Conservation (phyloP, 1,140 invertebrate genomes). For the Drosophila gunungcola region DNA sequence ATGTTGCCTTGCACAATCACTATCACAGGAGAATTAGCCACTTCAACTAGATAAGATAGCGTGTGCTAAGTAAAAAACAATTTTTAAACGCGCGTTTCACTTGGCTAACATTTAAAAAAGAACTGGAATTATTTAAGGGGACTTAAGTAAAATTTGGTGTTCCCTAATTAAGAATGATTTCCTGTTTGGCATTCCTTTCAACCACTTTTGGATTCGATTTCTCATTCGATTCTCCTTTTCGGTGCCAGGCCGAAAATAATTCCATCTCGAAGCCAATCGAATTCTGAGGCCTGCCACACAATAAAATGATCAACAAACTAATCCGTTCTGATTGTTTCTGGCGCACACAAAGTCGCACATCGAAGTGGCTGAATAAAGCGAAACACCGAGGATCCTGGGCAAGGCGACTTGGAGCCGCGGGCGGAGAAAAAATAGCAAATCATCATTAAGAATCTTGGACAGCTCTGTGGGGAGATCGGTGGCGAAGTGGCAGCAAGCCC, state of each 20-base stretch:
- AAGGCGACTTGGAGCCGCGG: constrained; percentile 13
- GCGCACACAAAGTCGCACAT: constrained; percentile 24
- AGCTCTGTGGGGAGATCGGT: background rate
- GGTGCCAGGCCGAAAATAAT: constrained; percentile 4
- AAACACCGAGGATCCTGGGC: constrained; percentile 7
- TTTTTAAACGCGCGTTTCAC: background rate
- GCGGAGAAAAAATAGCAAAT: constrained; percentile 66
- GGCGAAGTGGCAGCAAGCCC: constrained; percentile 22
- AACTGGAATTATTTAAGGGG: background rate
- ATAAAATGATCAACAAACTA: constrained; percentile 82
- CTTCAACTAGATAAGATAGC: constrained; percentile 30
- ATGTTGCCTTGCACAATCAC: constrained; percentile 10
- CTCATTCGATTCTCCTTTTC: constrained; percentile 21
- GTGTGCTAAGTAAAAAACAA: constrained; percentile 27
- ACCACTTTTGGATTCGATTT: constrained; percentile 30
- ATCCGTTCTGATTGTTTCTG: constrained; percentile 74
- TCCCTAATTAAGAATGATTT: constrained; percentile 24
- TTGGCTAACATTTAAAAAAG: background rate
- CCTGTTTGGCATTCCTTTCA: constrained; percentile 18
- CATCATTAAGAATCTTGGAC: constrained; percentile 68
- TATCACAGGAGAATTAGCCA: constrained; percentile 18
- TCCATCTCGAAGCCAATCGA: constrained; percentile 8
- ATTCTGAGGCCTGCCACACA: constrained; percentile 42
- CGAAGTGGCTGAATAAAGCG: constrained; percentile 12
- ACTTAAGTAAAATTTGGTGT: background rate